These are phyloP conservation scores for Allygus modestus DNA, from an alignment of 2,888 invertebrate genomes.

Conservation along the genomic window DNA sequence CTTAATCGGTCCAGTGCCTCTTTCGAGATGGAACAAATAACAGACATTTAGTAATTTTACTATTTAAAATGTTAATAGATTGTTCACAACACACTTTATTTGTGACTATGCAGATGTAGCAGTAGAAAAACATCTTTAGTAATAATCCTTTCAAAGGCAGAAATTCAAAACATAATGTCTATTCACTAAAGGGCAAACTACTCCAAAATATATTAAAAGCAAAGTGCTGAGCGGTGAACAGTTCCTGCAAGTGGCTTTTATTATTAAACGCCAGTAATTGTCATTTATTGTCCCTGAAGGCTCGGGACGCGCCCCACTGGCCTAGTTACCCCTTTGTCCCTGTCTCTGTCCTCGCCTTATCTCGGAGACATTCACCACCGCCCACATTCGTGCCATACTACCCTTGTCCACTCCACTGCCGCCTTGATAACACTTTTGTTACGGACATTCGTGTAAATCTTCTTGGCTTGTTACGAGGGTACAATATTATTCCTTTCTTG, in stretches of 20 bases:
- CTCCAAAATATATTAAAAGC: neutral
- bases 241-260: neutral
- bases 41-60: too few relatives aligned
- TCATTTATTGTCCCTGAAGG: neutral
- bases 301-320: neutral
- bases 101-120: too few relatives aligned
- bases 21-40: too few relatives aligned
- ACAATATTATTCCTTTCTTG: too few relatives aligned
- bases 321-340: neutral
- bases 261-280: neutral
- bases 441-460: too few relatives aligned
- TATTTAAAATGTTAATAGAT: too few relatives aligned
- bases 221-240: neutral
- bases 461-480: too few relatives aligned
- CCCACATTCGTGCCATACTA: neutral
- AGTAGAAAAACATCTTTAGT: too few relatives aligned
- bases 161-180: neutral
- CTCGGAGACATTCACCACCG: neutral
- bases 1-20: too few relatives aligned
- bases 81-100: too few relatives aligned
- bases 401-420: neutral
- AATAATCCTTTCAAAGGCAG: neutral
- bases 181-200: neutral
- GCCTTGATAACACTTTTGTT: too few relatives aligned
- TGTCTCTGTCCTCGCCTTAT: neutral